A percentile compares a stretch with the other conserved stretches of the same genome.
Conservation (phyloP, 53 echinoderm and acorn worm species). For the Hippasteria phrygiana region DNA sequence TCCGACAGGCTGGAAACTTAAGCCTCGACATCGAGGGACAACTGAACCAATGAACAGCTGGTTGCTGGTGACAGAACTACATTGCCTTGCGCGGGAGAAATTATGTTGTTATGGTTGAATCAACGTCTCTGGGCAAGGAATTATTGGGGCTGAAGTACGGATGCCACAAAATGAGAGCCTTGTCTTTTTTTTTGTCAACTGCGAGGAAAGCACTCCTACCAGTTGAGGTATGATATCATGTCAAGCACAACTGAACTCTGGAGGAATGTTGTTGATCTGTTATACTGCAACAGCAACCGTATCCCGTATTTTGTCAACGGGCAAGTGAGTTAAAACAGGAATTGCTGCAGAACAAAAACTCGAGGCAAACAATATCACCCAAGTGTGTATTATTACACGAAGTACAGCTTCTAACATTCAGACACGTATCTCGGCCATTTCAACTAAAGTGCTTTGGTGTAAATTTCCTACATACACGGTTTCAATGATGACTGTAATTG, state of each 20-base stretch:
- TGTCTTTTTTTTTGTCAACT: neutral
- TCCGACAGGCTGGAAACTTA: neutral
- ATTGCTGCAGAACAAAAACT: neutral
- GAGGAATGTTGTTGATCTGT: neutral
- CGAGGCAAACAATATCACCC: neutral
- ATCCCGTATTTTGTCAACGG: neutral
- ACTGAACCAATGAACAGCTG: conserved; percentile 35
- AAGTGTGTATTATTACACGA: neutral
- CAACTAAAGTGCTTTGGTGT: neutral
- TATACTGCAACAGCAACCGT: neutral
- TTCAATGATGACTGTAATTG: neutral
- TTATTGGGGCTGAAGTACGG: neutral
- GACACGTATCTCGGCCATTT: neutral
- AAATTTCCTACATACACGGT: neutral
- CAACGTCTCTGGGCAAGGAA: conserved; percentile 22
- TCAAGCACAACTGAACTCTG: neutral
- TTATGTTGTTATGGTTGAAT: neutral
- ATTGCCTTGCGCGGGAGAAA: neutral
- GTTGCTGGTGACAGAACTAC: neutral
- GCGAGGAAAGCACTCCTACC: neutral
- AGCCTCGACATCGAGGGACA: neutral
- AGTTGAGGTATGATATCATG: neutral
- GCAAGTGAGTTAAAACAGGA: neutral
- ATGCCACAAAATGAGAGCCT: neutral
- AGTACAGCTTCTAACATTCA: neutral